Base-by-base conservation (phyloP, 2,797 vertebrate species). In the Lates japonicus region DNA sequence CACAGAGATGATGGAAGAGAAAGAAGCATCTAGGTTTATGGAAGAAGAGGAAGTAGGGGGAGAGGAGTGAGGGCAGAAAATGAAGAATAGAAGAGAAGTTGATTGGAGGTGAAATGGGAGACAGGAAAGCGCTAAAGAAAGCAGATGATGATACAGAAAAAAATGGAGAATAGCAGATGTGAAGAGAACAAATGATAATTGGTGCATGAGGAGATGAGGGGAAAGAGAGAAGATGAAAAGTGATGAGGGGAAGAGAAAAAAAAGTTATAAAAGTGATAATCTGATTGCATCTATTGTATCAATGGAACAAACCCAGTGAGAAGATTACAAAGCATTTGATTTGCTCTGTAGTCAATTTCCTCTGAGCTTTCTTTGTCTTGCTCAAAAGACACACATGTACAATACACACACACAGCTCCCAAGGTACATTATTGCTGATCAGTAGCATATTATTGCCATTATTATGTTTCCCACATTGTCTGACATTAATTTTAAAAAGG, bases 241-340 rank as follows among this genome's bases (percentile, higher is more conserved):
- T 77, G 46, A 84, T 72, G 37, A 71, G 29, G 7, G 29, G 59
- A 59, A 66, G 61, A 55, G 33, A 42, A 59, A 65, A 83, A 29
- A 67, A 74, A 69, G 63, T 62, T 54, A 10, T 33, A 42, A 58
- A 69, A 81, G 49, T 73, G 63, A 72, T 52, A 41, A 68, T 72
- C 60, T 80, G 72, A 86, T 84, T 82, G 78, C 58, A 63, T 72
- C 52, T 60, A 42, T 80, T 77, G 80, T 78, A 74, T 73, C 66
- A 72, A 64, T 49, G 60, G 65, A 80, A 81, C 64, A 70, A 83
- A 80, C 58, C 65, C 3, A 3, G 73, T 54, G 63, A 54, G 49
- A 76, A 64, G 62, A 89, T 86, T 85, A 58, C 76, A 82, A 76
- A 82, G 76, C 44, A 62, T 85, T 79, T 88, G 64, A 91, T 87